Conservation (phyloP, 2,888 invertebrate species). For the Cloeon dipterum region DNA sequence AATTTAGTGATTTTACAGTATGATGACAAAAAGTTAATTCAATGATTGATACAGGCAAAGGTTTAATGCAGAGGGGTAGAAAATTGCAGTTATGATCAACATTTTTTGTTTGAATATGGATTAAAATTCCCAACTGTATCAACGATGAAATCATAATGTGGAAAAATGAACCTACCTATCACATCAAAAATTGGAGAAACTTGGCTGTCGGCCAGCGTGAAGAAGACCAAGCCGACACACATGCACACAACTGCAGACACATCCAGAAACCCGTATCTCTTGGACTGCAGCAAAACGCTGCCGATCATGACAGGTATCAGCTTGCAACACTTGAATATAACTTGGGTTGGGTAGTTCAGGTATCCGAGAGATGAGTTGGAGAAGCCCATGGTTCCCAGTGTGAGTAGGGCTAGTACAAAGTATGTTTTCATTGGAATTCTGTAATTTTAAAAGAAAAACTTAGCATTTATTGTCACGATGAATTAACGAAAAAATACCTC, state of each 20-base stretch:
- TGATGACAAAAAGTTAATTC: too few relatives aligned
- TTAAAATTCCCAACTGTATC: too few relatives aligned
- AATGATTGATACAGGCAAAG: too few relatives aligned
- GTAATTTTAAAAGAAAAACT: conserved; percentile 14
- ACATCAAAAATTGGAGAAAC: conserved; percentile 31
- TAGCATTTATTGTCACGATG: neutral
- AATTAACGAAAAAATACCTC: conserved; percentile 16
- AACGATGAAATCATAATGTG: neutral
- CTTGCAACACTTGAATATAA: conserved; percentile 96
- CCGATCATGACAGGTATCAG: conserved; percentile 88
- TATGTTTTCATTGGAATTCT: conserved; percentile 72
- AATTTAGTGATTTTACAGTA: too few relatives aligned
- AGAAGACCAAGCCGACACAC: conserved; percentile 76
- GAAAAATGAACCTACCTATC: conserved; percentile 18
- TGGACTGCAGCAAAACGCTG: conserved; percentile 77
- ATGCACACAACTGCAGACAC: conserved; percentile 63
- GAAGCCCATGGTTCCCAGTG: conserved; percentile 87
- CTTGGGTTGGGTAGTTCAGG: conserved; percentile 89
- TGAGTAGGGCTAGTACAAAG: conserved; percentile 56
- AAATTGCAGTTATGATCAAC: too few relatives aligned
- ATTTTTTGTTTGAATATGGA: too few relatives aligned
- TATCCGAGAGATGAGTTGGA: conserved; percentile 87
- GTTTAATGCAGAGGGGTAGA: too few relatives aligned
- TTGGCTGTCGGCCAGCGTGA: conserved; percentile 55
- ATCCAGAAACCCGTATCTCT: conserved; percentile 62